Base-by-base conservation (phyloP, 2,797 vertebrate species). In the Podargus strigoides region DNA sequence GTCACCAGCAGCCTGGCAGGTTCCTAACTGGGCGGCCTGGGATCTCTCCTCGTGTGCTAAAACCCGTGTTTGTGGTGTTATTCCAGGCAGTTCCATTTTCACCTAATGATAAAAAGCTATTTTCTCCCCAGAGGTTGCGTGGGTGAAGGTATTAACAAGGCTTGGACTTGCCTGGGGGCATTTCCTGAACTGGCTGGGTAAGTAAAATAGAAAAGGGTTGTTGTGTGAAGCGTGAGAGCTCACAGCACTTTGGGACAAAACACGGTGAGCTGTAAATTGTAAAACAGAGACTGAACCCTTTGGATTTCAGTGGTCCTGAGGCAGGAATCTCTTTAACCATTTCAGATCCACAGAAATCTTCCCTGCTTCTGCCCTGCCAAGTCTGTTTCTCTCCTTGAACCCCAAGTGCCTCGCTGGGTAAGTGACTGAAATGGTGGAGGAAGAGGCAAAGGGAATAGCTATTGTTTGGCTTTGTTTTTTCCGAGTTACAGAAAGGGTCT, bases 31-130 rank as follows among this genome's bases (percentile, higher is more conserved):
- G 92, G 96, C 93, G 90, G 91, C 94, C 92, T 91, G 94, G 94
- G 90, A 80, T 94, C 49, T 70, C 90, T 93, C 72, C 67, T 87
- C 24, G 0, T 78, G 53, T 5, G 4, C 93, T 97, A 93, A 96
- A 97, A 2, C 93, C 90, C 94, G 3, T 60, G 89, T 95, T 97
- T 91, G 89, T 93, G 97, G 72, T 97, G 94, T 82, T 90, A 91
- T 97, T 97, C 95, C 95, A 96, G 95, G 93, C 93, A 95, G 97
- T 97, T 98, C 96, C 84, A 90, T 97, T 97, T 97, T 94, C 96
- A 92, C 84, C 92, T 79, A 67, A 82, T 64, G 94, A 95, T 94
- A 96, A 95, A 91, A 96, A 93, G 96, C 84, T 94, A 37, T 95
- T 96, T 93, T 93, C 60, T 86, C 96, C 90, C 94, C 46, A 1